phyloP scores from a whole-genome alignment of 2,888 invertebrate genomes.

The Euproctis similis region DNA sequence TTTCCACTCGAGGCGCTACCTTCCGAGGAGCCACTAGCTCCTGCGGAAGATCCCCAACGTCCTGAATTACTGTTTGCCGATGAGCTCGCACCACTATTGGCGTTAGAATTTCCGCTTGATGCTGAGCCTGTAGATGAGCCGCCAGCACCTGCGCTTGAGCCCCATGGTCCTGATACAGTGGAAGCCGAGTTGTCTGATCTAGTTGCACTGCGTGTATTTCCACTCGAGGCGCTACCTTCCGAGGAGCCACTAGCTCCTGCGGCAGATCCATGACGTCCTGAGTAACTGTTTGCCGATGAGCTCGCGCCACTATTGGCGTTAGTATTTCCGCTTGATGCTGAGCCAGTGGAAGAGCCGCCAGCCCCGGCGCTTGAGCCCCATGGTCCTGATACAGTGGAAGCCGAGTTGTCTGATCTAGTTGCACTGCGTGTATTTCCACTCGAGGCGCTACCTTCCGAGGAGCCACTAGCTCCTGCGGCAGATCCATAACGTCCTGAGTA shows the following conservation, averaged over 20 bases:
- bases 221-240: not conserved
- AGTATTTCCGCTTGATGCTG: not conserved
- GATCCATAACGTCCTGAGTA: not conserved
- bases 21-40: not conserved
- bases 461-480: too few relatives aligned
- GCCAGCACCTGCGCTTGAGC: not conserved
- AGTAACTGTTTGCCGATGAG: not conserved
- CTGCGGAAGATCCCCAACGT: too few relatives aligned
- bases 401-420: too few relatives aligned
- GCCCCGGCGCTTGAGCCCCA: too few relatives aligned
- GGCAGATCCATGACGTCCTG: not conserved
- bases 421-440: too few relatives aligned
- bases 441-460: too few relatives aligned
- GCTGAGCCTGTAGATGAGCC: not conserved
- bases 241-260: not conserved
- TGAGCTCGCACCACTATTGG: not conserved
- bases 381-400: too few relatives aligned
- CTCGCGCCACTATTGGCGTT: not conserved
- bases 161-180: not conserved
- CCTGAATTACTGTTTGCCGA: not conserved
- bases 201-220: too few relatives aligned
- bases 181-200: too few relatives aligned
- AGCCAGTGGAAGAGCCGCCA: too few relatives aligned
- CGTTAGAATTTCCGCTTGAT: not conserved
- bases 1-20: not conserved